phyloP scores from a whole-genome alignment of 2,797 vertebrate genomes.

The Chromobotia macracanthus region DNA sequence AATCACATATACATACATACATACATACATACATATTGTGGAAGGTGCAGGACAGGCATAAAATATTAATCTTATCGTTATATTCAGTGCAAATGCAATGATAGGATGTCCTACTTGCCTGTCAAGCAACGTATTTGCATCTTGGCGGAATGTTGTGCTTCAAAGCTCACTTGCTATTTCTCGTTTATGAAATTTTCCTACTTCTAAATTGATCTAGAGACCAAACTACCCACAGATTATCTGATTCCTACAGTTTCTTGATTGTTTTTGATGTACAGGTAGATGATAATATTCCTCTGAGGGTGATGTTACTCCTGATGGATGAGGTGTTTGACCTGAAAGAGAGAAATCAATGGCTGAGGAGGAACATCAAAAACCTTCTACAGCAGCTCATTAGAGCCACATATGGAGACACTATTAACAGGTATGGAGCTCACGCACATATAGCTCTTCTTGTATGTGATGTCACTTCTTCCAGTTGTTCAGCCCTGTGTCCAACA shows the following conservation, averaged over 20 bases:
- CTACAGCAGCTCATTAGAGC: slow-evolving; percentile 95
- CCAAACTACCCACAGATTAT: too few species aligned
- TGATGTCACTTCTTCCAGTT: background rate
- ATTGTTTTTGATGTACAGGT: slow-evolving; percentile 74
- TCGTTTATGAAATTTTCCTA: too few species aligned
- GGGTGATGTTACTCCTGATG: slow-evolving; percentile 98
- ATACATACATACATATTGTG: too few species aligned
- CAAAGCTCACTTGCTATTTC: too few species aligned
- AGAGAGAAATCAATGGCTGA: slow-evolving; percentile 97
- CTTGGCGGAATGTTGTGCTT: too few species aligned
- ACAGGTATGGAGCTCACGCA: slow-evolving; percentile 78
- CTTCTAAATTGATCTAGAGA: too few species aligned
- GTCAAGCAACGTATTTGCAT: too few species aligned
- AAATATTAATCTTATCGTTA: too few species aligned
- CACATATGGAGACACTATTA: slow-evolving; percentile 96
- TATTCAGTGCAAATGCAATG: too few species aligned
- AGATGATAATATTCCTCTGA: slow-evolving; percentile 94
- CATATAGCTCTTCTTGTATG: background rate
- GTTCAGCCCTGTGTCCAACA: background rate
- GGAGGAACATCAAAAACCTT: slow-evolving; percentile 97
- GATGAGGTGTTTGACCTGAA: slow-evolving; percentile 98
- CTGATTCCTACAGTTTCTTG: background rate
- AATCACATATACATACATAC: too few species aligned
- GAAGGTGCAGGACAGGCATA: too few species aligned
- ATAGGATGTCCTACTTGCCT: too few species aligned